A percentile compares a stretch with the other conserved stretches of the same genome.
These are phyloP conservation scores for Ceratina calcarata DNA, from an alignment of 1,140 invertebrate species.

Conservation along the genomic window DNA sequence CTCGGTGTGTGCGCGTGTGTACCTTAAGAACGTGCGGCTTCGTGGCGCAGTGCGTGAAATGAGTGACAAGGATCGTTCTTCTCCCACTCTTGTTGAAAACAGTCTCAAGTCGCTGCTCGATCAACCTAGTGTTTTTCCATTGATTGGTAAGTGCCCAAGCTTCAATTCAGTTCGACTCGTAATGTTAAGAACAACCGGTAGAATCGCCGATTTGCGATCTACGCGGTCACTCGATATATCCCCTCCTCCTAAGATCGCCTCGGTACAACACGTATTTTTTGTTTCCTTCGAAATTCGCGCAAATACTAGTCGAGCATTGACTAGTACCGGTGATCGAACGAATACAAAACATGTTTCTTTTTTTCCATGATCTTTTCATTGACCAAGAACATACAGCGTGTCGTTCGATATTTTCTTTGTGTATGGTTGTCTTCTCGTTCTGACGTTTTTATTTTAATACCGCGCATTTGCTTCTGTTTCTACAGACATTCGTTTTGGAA, in stretches of 20 bases:
- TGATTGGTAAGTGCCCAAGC: conserved; percentile 84
- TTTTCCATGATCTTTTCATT: background rate
- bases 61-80: conserved; percentile 89
- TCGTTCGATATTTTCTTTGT: conserved; percentile 8
- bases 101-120: conserved; percentile 89
- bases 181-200: background rate
- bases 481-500: too few species aligned
- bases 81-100: conserved; percentile 89
- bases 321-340: conserved; percentile 56
- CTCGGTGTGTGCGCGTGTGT: conserved; percentile 54
- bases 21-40: conserved; percentile 56
- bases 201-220: background rate
- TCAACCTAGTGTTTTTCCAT: conserved; percentile 88
- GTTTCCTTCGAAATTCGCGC: conserved; percentile 61
- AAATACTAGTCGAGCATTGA: conserved; percentile 56
- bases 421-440: background rate
- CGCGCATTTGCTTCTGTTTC: too few species aligned
- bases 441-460: conserved; percentile 21
- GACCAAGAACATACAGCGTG: background rate
- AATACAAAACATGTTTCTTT: conserved; percentile 6
- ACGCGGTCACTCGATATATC: conserved; percentile 2
- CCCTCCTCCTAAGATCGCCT: background rate
- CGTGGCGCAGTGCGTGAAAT: conserved; percentile 81
- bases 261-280: conserved; percentile 15
- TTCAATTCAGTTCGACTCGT: background rate